Base-by-base conservation (phyloP, 2,888 invertebrate genomes). In the Thelaira solivaga region DNA sequence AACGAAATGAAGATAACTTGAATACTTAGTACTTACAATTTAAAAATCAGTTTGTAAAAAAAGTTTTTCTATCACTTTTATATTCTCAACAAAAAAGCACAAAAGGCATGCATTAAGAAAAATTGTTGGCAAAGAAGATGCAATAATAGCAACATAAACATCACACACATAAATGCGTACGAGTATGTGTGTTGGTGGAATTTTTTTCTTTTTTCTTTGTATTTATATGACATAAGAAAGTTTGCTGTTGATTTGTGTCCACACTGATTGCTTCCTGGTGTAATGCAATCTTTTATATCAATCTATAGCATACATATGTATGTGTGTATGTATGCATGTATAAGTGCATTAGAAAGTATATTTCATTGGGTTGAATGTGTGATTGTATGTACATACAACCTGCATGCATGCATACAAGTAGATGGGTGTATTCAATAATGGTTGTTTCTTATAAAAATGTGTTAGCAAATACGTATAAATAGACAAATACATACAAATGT, bases 261-360 rank as follows among this genome's bases (percentile, higher is more conserved):
- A 83, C 86, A 84, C 86, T 86, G 85, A 85, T 85, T 85, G 86
- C 86, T 85, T 85, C 85, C 85, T 85, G 82, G 80, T 83, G 82
- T 80, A 80, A 77, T 80, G 74, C 72, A 61, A 69, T 78, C 74
- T 78, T 61, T 78, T 78, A 74, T 78, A 78, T 68, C 74, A 74
- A 78, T 74, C 78, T 71, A 71, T 34, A 26, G 18, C 59, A 71
- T 31, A 61, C 69, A 69, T 55, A 61, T 45, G 43, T 55, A 47
- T 43, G 41, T 11, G 22, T 41, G 7, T 55, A 39, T 22, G 20
- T 39, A n/a, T 51, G 61, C 55, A 57, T 57, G 39, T 7, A 20
- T 55, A 41, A 45, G 29, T 39, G 49, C 29, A 57, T 34, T 59
- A 36, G 45, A 61, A 45, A 45, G 55, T 45, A 8, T 16, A 16